Percentiles rank a stretch among this genome's conserved stretches.
Conservation (phyloP, 2,797 vertebrate genomes). For the Staurois parvus region DNA sequence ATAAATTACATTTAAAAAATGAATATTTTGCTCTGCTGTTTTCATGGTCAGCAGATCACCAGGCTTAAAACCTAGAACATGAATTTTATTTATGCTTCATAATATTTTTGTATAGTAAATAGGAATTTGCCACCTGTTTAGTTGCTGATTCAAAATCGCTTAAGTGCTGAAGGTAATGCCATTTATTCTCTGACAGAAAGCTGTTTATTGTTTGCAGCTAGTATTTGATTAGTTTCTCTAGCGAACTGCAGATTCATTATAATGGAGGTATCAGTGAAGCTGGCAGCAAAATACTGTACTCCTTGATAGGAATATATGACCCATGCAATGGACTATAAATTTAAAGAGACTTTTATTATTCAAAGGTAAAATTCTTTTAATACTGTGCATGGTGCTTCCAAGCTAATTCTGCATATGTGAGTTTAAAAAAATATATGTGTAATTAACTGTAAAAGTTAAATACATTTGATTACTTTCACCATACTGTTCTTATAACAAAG, state of each 20-base stretch:
- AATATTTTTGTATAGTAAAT: conserved; percentile 48
- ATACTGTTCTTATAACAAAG: too few species aligned
- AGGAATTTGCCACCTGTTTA: conserved; percentile 55
- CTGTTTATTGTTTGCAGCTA: conserved; percentile 44
- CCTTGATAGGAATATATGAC: conserved; percentile 29
- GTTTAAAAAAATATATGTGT: conserved; percentile 3
- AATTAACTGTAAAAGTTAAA: conserved; percentile 9
- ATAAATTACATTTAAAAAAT: conserved; percentile 24
- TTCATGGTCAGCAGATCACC: conserved; percentile 36
- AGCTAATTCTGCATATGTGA: not conserved
- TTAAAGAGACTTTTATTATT: conserved; percentile 28
- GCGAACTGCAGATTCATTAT: conserved; percentile 37
- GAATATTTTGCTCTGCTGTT: conserved; percentile 35
- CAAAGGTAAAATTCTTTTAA: conserved; percentile 10
- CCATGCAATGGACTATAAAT: conserved; percentile 30
- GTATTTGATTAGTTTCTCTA: conserved; percentile 43
- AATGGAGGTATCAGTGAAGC: conserved; percentile 26
- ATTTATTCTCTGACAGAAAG: conserved; percentile 38
- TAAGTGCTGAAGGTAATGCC: conserved; percentile 39
- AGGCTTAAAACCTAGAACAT: not conserved
- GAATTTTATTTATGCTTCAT: conserved; percentile 47
- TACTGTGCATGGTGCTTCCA: not conserved
- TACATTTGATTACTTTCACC: not conserved
- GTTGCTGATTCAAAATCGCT: conserved; percentile 50
- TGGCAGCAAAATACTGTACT: conserved; percentile 34